Evolutionary conservation across 2,113 vertebrate genomes (phyloP).

Genomic region (Cephalopterus ornatus): DNA sequence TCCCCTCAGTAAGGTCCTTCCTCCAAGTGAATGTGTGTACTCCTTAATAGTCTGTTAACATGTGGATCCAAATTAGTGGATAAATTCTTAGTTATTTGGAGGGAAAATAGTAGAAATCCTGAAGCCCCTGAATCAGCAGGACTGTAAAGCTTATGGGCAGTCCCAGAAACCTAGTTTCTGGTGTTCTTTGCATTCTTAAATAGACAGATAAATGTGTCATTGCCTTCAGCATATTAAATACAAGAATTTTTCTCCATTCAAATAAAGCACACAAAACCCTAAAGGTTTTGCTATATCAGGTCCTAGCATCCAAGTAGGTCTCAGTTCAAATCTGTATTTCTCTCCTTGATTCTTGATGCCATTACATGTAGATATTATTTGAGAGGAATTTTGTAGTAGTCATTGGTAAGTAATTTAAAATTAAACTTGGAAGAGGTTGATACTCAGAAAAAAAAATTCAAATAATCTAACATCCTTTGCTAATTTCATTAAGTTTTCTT

Average conservation of each 20-base stretch:
- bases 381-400: background rate
- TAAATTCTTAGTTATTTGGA: background rate
- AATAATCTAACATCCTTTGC: background rate
- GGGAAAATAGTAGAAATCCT: background rate
- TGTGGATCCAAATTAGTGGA: background rate
- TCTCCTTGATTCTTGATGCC: background rate
- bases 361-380: background rate
- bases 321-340: background rate
- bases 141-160: background rate
- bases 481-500: background rate
- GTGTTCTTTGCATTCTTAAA: background rate
- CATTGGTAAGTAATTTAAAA: accelerated
- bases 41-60: background rate
- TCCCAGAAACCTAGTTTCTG: background rate
- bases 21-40: background rate
- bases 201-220: background rate
- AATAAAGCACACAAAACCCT: background rate
- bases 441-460: background rate
- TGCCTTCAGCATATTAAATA: background rate
- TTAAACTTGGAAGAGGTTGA: background rate
- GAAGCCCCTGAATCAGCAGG: background rate
- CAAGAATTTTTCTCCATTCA: background rate
- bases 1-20: background rate
- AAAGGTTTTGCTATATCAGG: background rate
- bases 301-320: background rate